A percentile compares a stretch with the other conserved stretches of the same genome.
Evolutionary conservation across 1,140 invertebrate species (phyloP).

Genomic region (Neodiprion pinetum): DNA sequence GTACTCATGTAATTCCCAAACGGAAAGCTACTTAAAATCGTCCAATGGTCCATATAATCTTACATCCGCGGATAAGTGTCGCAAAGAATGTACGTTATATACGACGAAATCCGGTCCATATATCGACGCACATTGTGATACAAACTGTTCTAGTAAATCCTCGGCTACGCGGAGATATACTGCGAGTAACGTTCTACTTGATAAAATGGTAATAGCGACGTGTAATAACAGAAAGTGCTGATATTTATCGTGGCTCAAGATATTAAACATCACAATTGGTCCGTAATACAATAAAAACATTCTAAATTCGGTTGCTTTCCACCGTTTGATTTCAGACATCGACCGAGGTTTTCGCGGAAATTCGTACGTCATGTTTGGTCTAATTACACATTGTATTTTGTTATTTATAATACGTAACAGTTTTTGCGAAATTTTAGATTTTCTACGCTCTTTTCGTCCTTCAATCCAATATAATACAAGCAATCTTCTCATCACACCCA

Average conservation of each 20-base stretch:
- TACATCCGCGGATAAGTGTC: slow-evolving; percentile 27
- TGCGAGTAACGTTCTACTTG: neutral
- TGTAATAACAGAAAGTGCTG: slow-evolving; percentile 24
- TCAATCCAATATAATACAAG: slow-evolving; percentile 8
- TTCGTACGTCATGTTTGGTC: slow-evolving; percentile 5
- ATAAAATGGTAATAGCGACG: slow-evolving; percentile 17
- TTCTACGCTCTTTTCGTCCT: neutral
- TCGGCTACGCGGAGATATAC: slow-evolving; percentile 14
- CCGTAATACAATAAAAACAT: slow-evolving; percentile 41
- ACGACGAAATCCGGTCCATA: slow-evolving; percentile 21
- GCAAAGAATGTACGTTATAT: slow-evolving; percentile 28
- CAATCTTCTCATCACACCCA: slow-evolving; percentile 35
- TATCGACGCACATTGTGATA: slow-evolving; percentile 12
- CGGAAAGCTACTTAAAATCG: slow-evolving; percentile 27
- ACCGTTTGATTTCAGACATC: slow-evolving; percentile 31
- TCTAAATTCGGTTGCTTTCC: slow-evolving; percentile 46
- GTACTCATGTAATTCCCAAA: slow-evolving; percentile 28
- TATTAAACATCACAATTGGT: slow-evolving; percentile 27
- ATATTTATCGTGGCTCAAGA: slow-evolving; percentile 4
- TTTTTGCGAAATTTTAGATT: neutral
- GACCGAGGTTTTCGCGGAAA: slow-evolving; percentile 11
- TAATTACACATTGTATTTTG: neutral
- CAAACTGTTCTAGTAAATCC: slow-evolving; percentile 15
- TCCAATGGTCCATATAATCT: slow-evolving; percentile 23
- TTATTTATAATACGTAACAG: neutral